Evolutionary conservation across 2,113 vertebrate genomes (phyloP).

Genomic region (Leucopternis melanops): DNA sequence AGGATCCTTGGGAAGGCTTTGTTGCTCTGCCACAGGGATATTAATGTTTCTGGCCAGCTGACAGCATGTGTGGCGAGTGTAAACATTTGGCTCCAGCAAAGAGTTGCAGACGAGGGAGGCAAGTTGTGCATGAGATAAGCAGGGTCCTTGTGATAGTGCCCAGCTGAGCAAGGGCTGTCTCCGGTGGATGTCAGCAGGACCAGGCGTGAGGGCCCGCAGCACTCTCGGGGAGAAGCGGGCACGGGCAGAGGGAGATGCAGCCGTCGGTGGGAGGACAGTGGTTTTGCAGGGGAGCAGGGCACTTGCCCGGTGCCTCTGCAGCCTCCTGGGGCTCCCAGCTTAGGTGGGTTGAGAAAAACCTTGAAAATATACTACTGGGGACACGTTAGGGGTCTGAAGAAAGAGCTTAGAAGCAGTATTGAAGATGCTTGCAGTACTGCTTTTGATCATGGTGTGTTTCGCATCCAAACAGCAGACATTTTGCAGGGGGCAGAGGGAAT

Average conservation of each 20-base stretch:
- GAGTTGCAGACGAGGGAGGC: neutral
- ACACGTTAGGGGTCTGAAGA: neutral
- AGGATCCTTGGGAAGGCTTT: neutral
- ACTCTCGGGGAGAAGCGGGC: fast-evolving
- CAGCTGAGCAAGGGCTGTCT: neutral
- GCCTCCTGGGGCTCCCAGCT: neutral
- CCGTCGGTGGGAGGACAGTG: fast-evolving
- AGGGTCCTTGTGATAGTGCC: fast-evolving
- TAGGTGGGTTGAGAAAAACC: neutral
- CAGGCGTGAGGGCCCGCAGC: fast-evolving
- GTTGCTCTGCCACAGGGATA: neutral
- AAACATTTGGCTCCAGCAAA: neutral
- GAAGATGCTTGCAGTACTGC: fast-evolving
- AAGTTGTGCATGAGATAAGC: neutral
- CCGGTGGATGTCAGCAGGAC: fast-evolving
- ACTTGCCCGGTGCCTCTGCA: neutral
- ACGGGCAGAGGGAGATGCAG: fast-evolving
- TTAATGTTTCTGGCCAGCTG: neutral
- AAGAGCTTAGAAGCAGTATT: neutral
- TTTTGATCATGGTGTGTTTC: neutral
- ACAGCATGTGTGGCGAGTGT: fast-evolving
- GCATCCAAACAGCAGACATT: neutral
- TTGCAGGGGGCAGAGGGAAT: too few relatives aligned
- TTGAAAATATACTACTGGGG: neutral
- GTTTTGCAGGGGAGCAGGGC: neutral